These are phyloP conservation scores for Aelia acuminata DNA, from an alignment of 2,888 invertebrate genomes.

Conservation along the genomic window DNA sequence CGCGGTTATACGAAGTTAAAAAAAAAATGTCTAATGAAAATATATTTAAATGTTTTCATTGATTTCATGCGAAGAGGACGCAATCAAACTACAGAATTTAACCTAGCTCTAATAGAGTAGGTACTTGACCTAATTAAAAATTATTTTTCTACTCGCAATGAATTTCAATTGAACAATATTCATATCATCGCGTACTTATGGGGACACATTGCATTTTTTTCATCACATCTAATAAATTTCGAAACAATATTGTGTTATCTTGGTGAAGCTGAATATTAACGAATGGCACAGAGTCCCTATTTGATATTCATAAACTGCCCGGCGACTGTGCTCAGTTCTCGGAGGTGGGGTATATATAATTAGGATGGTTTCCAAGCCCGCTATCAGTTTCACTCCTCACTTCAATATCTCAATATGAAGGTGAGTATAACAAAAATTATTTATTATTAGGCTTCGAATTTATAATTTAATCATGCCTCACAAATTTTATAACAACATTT, in stretches of 20 bases:
- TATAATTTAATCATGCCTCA: too few relatives aligned
- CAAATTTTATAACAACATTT: too few relatives aligned
- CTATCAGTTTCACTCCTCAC: background rate
- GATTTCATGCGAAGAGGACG: too few relatives aligned
- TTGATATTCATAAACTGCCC: background rate
- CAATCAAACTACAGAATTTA: too few relatives aligned
- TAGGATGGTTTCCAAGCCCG: background rate
- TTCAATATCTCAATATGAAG: background rate
- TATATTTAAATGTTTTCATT: too few relatives aligned
- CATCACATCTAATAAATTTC: conserved; percentile 15
- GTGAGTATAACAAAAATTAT: background rate
- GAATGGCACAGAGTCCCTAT: background rate
- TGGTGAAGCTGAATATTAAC: background rate
- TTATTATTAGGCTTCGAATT: too few relatives aligned
- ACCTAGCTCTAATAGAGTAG: too few relatives aligned
- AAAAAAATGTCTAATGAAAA: too few relatives aligned
- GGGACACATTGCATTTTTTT: background rate
- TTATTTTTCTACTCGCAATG: background rate
- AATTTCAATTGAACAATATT: background rate
- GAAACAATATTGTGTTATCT: background rate
- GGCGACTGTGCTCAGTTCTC: too few relatives aligned
- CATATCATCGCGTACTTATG: background rate
- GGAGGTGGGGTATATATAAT: background rate
- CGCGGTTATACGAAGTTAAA: too few relatives aligned
- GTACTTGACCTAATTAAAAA: background rate